Evolutionary conservation across 2,888 invertebrate genomes (phyloP).

Genomic region (Lasioglossum pauxillum): DNA sequence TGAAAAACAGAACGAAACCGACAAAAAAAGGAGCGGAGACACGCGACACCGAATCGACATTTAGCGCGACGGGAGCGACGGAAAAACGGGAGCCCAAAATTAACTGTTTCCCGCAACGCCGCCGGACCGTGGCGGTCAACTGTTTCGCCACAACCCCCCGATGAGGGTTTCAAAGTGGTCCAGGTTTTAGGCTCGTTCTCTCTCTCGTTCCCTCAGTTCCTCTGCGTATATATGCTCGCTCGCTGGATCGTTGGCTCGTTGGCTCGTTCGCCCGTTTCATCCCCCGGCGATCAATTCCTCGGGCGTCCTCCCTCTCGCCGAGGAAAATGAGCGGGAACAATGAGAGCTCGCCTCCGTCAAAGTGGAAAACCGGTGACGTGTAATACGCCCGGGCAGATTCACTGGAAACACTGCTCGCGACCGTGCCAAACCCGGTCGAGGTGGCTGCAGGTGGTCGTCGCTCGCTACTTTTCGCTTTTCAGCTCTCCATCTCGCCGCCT

Average conservation of each 20-base stretch:
- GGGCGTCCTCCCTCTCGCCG: conserved; percentile 12
- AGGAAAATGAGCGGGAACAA: conserved; percentile 22
- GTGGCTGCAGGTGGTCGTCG: conserved; percentile 61
- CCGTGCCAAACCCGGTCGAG: conserved; percentile 34
- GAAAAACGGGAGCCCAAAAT: neutral
- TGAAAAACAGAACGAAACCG: conserved; percentile 4
- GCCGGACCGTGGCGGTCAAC: conserved; percentile 15
- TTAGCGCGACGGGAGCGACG: neutral
- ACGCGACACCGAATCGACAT: conserved; percentile 4
- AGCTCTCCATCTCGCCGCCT: neutral
- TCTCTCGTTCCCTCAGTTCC: neutral
- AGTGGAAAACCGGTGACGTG: conserved; percentile 43
- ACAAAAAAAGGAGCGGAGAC: neutral
- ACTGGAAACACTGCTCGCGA: conserved; percentile 35
- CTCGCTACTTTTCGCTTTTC: conserved; percentile 49
- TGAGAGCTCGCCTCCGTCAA: conserved; percentile 48
- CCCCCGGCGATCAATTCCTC: conserved; percentile 25
- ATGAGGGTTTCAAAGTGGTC: conserved; percentile 11
- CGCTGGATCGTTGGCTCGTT: conserved; percentile 1
- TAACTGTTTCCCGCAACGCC: neutral
- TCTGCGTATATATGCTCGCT: neutral
- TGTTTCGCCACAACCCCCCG: conserved; percentile 13
- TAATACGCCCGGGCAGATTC: conserved; percentile 42
- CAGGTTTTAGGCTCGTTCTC: neutral
- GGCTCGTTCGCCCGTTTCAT: conserved; percentile 19